Evolutionary conservation across 2,113 vertebrate species (phyloP).

Genomic region (Greenwoodochromis staneri): DNA sequence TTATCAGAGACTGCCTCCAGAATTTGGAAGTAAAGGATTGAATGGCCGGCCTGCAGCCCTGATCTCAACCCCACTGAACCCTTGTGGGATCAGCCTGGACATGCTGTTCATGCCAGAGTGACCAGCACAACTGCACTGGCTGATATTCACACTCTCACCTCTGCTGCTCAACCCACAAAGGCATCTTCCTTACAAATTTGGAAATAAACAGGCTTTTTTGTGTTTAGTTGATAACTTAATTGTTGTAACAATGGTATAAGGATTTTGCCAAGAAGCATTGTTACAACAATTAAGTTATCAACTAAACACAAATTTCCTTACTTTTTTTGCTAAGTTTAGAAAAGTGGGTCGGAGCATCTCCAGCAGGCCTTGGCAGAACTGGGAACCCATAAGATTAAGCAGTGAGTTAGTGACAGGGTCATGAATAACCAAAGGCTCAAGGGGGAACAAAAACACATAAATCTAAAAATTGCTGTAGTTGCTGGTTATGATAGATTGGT

Average conservation of each 20-base stretch:
- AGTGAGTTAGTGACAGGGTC: neutral
- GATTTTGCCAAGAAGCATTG: neutral
- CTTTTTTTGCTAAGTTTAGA: neutral
- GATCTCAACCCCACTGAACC: neutral
- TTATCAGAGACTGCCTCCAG: neutral
- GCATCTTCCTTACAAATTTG: neutral
- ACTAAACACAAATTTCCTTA: neutral
- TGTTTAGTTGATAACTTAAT: neutral
- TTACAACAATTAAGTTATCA: neutral
- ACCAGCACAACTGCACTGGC: neutral
- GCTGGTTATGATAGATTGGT: neutral
- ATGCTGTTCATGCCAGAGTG: neutral
- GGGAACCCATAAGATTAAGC: neutral
- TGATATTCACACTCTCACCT: neutral
- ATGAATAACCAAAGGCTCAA: neutral
- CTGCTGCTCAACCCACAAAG: neutral
- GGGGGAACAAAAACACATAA: neutral
- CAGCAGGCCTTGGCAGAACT: neutral
- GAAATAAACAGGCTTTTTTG: neutral
- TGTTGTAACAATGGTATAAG: neutral
- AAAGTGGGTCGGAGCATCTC: neutral
- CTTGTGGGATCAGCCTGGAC: neutral
- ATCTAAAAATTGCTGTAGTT: neutral
- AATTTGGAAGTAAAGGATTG: neutral
- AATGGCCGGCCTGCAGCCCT: neutral